A percentile compares a stretch with the other conserved stretches of the same genome.
phyloP scores from a whole-genome alignment of 1,140 invertebrate genomes.

The Lepidurus arcticus region DNA sequence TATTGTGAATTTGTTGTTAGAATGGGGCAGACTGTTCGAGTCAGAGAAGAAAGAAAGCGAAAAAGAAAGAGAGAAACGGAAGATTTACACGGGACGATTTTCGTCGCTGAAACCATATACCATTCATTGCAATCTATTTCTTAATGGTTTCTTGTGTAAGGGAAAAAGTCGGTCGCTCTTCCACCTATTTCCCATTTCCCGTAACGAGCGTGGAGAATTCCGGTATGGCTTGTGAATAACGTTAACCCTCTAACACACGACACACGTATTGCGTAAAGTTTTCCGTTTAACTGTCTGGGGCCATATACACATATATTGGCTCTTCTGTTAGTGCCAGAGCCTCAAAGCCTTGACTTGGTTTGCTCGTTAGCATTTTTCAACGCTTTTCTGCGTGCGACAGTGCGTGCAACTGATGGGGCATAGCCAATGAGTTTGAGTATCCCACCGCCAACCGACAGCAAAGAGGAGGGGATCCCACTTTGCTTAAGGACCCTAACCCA shows the following conservation, averaged over 20 bases:
- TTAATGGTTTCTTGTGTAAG: no score
- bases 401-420: constrained; percentile 12
- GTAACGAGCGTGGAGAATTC: no score
- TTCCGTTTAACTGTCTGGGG: background rate
- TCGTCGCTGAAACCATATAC: background rate
- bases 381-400: constrained; percentile 4
- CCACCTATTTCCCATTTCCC: no score
- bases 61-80: background rate
- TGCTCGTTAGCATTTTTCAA: constrained; percentile 19
- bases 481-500: no score
- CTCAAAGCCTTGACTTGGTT: background rate
- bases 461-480: no score
- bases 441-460: no score
- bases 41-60: background rate
- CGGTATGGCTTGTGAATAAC: no score
- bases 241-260: no score
- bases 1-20: background rate
- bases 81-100: background rate
- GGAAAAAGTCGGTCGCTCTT: no score
- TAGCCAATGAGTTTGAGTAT: background rate
- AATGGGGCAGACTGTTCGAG: background rate
- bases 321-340: background rate
- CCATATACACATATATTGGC: background rate
- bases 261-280: background rate
- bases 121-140: no score